Percentiles rank a stretch among this genome's conserved stretches.
Conservation (phyloP, 2,888 invertebrate genomes). For the Dolichopus griseipennis region DNA sequence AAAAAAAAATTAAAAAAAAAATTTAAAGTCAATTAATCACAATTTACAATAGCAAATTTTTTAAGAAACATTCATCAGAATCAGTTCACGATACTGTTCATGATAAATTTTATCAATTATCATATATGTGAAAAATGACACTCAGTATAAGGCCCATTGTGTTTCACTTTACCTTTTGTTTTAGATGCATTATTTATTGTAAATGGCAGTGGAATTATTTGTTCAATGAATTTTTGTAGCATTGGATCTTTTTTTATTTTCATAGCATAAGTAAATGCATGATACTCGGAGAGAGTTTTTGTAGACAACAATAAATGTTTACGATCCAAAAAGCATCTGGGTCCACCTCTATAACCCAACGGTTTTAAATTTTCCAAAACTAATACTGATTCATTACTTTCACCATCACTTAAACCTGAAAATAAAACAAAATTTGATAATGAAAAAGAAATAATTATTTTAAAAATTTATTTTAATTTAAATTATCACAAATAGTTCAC, state of each 20-base stretch:
- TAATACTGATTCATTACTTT: constrained; percentile 30
- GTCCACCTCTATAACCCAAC: constrained; percentile 34
- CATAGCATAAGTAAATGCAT: constrained; percentile 35
- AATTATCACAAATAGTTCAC: too few relatives aligned
- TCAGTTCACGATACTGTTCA: too few relatives aligned
- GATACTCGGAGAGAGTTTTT: constrained; percentile 32
- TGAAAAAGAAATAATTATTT: too few relatives aligned
- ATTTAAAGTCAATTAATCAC: constrained; percentile 29
- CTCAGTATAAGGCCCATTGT: too few relatives aligned
- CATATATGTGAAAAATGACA: too few relatives aligned
- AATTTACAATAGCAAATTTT: too few relatives aligned
- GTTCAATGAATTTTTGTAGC: constrained; percentile 28
- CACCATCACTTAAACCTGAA: constrained; percentile 26
- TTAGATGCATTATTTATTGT: constrained; percentile 19
- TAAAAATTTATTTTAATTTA: too few relatives aligned
- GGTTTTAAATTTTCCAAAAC: constrained; percentile 35
- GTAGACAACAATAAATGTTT: constrained; percentile 34
- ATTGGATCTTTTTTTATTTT: constrained; percentile 28
- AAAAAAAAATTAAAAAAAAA: too few relatives aligned
- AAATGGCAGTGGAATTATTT: constrained; percentile 32
- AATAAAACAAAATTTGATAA: too few relatives aligned
- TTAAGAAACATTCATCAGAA: too few relatives aligned
- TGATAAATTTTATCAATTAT: too few relatives aligned
- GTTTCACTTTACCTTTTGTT: too few relatives aligned
- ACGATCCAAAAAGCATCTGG: constrained; percentile 30